Evolutionary conservation across 2,888 invertebrate genomes (phyloP), one percentile per base, ranked within the genome.

Genomic region (Lagria hirta): DNA sequence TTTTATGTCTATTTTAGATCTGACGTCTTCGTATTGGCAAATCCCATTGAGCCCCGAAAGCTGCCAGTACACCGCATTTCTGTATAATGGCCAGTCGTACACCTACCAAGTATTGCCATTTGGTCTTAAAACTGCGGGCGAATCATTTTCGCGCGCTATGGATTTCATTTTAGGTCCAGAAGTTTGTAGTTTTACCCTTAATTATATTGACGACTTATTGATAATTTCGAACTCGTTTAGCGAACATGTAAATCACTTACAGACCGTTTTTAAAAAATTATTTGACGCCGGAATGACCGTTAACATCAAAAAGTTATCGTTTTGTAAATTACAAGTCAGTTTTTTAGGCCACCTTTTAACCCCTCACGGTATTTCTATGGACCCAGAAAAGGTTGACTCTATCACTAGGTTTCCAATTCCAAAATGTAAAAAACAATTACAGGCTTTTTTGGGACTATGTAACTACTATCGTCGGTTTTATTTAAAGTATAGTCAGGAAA

Each of bases 201-300:
- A 41, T 21, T 66, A 66, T 40, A 49, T 66, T 4, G 63, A 64
- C 48, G 64, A 66, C 34, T 30, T 65, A 5, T 32, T 64, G 4
- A 48, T 65, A 1, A 51, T 53, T 0, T 64, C 62, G 0, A 16
- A 26, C 2, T 37, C 38, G 13, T 54, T 57, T 29, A 43, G 55
- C 8, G 32, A 49, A 13, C 59, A 61, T 27, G 11, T 58, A 2
- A 2, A 35, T 8, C 55, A 61, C 26, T 12, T 61, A 2, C 41
- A 47, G 14, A 13, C 16, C 10, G 34, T 64, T 1, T 54, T 60
- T 6, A 11, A 21, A 4, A 29, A 43, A 15, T 34, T 60, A 22
- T 18, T 40, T 8, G 36, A 52, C 4, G 43, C 54, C 7, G 51
- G 53, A 16, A 48, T 59, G 10, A 63, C 61, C 1, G 16, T 60